A percentile compares a stretch with the other conserved stretches of the same genome.
Evolutionary conservation across 2,113 vertebrate genomes (phyloP).

Genomic region (human): DNA sequence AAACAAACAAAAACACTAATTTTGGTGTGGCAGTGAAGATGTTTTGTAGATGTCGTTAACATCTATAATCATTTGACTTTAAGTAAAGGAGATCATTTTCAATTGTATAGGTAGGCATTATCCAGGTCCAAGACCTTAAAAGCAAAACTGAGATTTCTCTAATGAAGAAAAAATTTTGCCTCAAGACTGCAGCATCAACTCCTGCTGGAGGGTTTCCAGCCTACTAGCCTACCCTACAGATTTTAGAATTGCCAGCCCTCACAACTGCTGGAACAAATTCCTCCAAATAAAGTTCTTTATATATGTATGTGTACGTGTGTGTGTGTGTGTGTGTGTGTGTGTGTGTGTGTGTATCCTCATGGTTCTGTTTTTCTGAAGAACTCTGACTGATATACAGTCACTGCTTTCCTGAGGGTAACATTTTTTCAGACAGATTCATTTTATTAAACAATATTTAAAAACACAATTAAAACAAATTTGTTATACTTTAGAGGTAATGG

Average conservation of each 20-base stretch:
- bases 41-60: background rate
- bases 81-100: background rate
- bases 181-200: background rate
- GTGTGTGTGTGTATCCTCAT: background rate
- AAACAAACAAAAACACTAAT: background rate
- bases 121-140: background rate
- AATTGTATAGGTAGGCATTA: background rate
- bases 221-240: background rate
- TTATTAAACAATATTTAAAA: slow-evolving; percentile 13
- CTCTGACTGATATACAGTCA: background rate
- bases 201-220: background rate
- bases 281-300: background rate
- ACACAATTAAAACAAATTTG: background rate
- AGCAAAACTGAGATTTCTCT: background rate
- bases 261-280: background rate
- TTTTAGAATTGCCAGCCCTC: background rate
- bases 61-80: background rate
- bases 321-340: background rate
- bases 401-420: background rate
- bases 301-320: accelerated
- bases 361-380: background rate
- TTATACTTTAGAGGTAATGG: background rate
- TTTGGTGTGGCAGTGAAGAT: background rate
- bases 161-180: background rate
- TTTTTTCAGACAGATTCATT: background rate